phyloP scores from a whole-genome alignment of 2,797 vertebrate genomes.

The Coreius guichenoti region DNA sequence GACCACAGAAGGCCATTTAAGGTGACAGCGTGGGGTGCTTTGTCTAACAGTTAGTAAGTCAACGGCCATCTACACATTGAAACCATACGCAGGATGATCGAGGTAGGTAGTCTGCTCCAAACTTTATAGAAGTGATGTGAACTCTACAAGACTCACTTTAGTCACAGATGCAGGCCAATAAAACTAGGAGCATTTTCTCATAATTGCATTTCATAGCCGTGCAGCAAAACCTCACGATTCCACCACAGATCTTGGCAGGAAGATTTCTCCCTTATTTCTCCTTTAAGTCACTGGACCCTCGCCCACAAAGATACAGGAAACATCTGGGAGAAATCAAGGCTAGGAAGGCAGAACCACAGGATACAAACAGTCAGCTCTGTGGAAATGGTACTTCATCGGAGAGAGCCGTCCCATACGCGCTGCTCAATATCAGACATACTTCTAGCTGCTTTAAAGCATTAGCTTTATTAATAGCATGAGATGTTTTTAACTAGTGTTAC shows the following conservation, averaged over 20 bases:
- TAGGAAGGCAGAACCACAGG: conserved; percentile 74
- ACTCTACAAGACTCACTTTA: conserved; percentile 47
- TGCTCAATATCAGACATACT: conserved; percentile 29
- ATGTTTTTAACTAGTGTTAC: not conserved
- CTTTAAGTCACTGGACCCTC: conserved; percentile 55
- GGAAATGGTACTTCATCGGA: conserved; percentile 62
- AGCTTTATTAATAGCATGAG: not conserved
- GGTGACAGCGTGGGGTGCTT: too few species aligned
- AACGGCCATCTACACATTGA: not conserved
- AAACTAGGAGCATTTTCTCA: conserved; percentile 67
- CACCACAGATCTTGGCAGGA: conserved; percentile 50
- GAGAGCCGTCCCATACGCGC: conserved; percentile 22
- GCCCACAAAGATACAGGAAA: conserved; percentile 85
- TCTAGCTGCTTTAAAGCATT: not conserved
- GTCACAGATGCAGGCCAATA: conserved; percentile 62
- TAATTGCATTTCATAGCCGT: conserved; percentile 66
- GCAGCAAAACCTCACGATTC: conserved; percentile 54
- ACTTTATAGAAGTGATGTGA: conserved; percentile 35
- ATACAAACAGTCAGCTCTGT: conserved; percentile 70
- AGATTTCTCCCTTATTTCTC: conserved; percentile 41
- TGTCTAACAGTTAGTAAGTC: too few species aligned
- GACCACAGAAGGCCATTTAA: too few species aligned
- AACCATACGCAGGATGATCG: conserved; percentile 28
- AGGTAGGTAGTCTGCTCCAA: conserved; percentile 8
- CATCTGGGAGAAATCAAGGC: conserved; percentile 89